These are phyloP conservation scores for Zaprionus tsacasi DNA, from an alignment of 1,140 invertebrate genomes.

Conservation along the genomic window DNA sequence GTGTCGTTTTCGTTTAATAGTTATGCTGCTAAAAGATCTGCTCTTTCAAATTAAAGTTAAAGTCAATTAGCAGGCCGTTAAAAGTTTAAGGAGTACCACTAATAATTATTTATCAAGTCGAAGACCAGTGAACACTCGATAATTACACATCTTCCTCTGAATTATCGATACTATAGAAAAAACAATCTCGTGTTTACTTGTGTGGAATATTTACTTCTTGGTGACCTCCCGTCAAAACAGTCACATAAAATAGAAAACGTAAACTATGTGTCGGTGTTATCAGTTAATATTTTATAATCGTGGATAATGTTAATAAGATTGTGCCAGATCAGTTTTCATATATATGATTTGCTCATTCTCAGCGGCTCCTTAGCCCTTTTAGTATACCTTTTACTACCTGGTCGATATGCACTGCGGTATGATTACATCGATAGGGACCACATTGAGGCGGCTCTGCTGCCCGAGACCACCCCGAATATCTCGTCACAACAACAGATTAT, in stretches of 20 bases:
- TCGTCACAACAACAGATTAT: conserved; percentile 53
- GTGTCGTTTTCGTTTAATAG: background rate
- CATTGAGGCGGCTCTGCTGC: conserved; percentile 59
- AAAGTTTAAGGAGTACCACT: conserved; percentile 4
- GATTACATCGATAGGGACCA: conserved; percentile 63
- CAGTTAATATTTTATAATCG: conserved; percentile 7
- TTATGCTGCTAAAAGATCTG: background rate
- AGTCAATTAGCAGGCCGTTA: background rate
- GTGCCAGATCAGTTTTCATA: conserved; percentile 59
- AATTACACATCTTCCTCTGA: background rate
- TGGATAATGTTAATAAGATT: conserved; percentile 66
- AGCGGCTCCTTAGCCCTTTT: conserved; percentile 54
- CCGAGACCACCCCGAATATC: conserved; percentile 65
- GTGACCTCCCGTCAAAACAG: background rate
- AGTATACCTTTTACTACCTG: conserved; percentile 70
- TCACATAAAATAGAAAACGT: background rate
- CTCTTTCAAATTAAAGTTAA: background rate
- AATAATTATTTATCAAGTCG: conserved; percentile 1
- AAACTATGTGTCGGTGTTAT: conserved; percentile 13
- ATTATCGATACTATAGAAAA: conserved; percentile 12
- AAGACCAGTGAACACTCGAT: background rate
- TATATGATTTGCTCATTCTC: conserved; percentile 57
- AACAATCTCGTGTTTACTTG: conserved; percentile 8
- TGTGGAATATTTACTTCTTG: background rate
- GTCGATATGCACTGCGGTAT: conserved; percentile 80